Evolutionary conservation across 92 coral and sea anemone species (phyloP).

Genomic region (Galaxea fascicularis): DNA sequence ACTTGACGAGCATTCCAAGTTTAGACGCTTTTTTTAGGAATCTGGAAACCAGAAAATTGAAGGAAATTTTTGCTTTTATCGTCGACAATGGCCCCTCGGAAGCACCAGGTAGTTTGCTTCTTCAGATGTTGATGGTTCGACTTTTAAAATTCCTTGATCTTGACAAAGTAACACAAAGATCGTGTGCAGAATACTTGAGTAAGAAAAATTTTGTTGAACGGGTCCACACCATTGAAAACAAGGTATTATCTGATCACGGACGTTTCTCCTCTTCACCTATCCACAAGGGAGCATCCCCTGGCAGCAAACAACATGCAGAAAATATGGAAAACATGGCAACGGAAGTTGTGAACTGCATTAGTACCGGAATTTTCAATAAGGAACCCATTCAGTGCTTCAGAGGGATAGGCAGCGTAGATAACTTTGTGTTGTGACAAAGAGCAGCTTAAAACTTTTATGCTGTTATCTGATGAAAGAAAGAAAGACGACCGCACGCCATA

Average conservation of each 20-base stretch:
- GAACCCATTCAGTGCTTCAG: slow-evolving; percentile 33
- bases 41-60: slow-evolving; percentile 50
- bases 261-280: slow-evolving; percentile 43
- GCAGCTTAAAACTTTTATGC: slow-evolving; percentile 11
- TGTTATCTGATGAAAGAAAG: slow-evolving; percentile 37
- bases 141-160: slow-evolving; percentile 41
- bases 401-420: slow-evolving; percentile 43
- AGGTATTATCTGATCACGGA: slow-evolving; percentile 59
- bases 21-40: slow-evolving; percentile 58
- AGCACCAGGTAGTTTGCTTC: slow-evolving; percentile 56
- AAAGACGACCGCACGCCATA: slow-evolving; percentile 29
- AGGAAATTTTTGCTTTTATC: slow-evolving; percentile 46
- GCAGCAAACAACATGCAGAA: slow-evolving; percentile 55
- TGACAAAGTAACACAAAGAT: slow-evolving; percentile 55
- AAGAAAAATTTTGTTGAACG: slow-evolving; percentile 70
- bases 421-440: slow-evolving; percentile 25
- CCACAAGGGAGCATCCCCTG: slow-evolving; percentile 41
- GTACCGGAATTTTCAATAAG: slow-evolving; percentile 32
- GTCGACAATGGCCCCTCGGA: slow-evolving; percentile 73
- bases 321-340: slow-evolving; percentile 69
- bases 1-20: slow-evolving; percentile 36
- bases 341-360: slow-evolving; percentile 34
- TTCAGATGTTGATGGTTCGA: slow-evolving; percentile 59
- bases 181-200: slow-evolving; percentile 69
- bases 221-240: slow-evolving; percentile 63